Evolutionary conservation across 2,113 vertebrate species (phyloP).

Genomic region (Capreolus pygargus): DNA sequence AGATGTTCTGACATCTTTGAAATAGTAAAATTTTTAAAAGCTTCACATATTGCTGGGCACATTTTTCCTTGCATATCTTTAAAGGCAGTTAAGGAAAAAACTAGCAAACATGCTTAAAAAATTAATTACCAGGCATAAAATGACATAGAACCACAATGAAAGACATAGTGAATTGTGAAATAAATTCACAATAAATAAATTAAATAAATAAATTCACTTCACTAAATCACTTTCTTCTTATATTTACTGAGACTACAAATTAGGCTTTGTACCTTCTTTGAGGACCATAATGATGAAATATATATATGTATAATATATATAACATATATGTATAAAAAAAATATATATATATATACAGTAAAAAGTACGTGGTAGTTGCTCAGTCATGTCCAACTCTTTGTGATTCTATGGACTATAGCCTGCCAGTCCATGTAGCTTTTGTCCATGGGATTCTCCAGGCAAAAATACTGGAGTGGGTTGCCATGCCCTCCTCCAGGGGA

Average conservation of each 20-base stretch:
- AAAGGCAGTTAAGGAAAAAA: conserved; percentile 38
- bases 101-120: conserved; percentile 38
- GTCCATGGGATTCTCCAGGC: not conserved
- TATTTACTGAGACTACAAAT: not conserved
- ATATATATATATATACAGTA: not conserved
- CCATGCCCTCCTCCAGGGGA: not conserved
- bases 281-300: not conserved
- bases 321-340: not conserved
- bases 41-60: not conserved
- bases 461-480: not conserved
- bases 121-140: conserved; percentile 34
- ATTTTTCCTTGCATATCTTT: conserved; percentile 30
- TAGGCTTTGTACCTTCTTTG: not conserved
- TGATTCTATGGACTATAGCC: not conserved
- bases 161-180: not conserved
- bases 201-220: no score
- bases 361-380: not conserved
- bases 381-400: not conserved
- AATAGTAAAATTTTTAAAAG: not conserved
- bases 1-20: conserved; percentile 45
- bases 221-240: not conserved
- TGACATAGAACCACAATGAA: not conserved
- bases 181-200: no score
- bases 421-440: not conserved
- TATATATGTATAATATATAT: not conserved